Base-by-base conservation (phyloP, 2,888 invertebrate species). In the Caenorhabditis doughertyi region DNA sequence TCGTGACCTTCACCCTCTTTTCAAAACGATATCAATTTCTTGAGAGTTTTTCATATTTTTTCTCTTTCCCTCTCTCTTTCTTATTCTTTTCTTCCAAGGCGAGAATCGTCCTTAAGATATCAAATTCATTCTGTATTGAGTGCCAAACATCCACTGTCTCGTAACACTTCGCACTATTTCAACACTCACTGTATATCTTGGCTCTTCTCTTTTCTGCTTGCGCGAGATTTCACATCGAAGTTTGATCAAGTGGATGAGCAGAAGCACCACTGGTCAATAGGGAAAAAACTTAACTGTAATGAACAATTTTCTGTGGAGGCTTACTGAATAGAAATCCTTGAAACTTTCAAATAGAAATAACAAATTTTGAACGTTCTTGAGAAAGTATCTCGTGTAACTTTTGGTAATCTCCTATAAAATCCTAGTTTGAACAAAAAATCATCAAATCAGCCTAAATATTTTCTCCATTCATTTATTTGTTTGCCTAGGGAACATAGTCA, bases 21-120 rank as follows among this genome's bases (percentile, higher is more conserved):
- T 25, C 13, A 13, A 13, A 21, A 18, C 64, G 23, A 32, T 65
- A 73, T 80, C 79, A 64, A 64, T 73, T 73, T 68, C 68, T 53
- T 51, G 53, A 70, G 62, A 60, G 65, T 65, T 65, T 65, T 51
- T n/a, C 62, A 47, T 25, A 64, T 58, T 49, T 32, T 29, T 21
- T 64, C 44, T 27, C 18, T 64, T 42, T 16, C 27, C 39, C 51
- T 42, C 21, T 42, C 65, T 47, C 55, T 44, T 16, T 55, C 23
- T 35, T 27, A 21, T 25, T 35, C 27, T 58, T 25, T 51, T 42
- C 65, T 65, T 64, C 44, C 67, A 76, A 68, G 67, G 67, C 76
- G 76, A 47, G 67, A 76, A 76, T 76, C 74, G 65, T 56, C 64
- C 74, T 74, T 39, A 65, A 74, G 74, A 74, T 74, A 74, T 74